Conservation (phyloP, 2,113 vertebrate genomes). For the Sinocyclocheilus maitianheensis region DNA sequence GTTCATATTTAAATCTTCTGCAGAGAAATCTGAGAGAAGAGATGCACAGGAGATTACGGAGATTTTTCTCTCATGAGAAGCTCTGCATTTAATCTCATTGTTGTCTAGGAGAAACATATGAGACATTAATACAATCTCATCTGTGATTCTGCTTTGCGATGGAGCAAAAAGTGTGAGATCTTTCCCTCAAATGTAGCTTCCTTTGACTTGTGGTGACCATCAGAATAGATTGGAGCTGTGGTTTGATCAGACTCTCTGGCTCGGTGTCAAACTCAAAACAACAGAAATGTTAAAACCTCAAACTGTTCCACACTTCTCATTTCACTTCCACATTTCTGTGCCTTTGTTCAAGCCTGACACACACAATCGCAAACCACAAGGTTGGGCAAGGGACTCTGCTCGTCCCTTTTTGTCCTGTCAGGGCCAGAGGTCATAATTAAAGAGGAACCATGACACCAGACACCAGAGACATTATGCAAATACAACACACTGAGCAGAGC, state of each 20-base stretch:
- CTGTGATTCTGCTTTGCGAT: background rate
- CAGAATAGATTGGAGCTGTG: constrained; percentile 5
- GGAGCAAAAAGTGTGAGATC: background rate
- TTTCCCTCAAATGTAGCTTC: background rate
- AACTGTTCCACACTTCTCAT: constrained; percentile 57
- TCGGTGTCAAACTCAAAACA: background rate
- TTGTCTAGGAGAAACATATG: background rate
- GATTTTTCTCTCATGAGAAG: background rate
- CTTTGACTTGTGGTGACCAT: background rate
- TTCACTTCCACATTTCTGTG: constrained; percentile 56
- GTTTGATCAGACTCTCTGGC: constrained; percentile 6
- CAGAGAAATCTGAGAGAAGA: background rate
- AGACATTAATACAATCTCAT: background rate
- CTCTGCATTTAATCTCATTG: background rate
- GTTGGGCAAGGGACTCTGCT: constrained; percentile 36
- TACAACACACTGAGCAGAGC: constrained; percentile 24
- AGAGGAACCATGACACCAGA: constrained; percentile 49
- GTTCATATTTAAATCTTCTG: background rate
- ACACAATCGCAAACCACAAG: constrained; percentile 50
- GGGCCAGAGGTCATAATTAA: constrained; percentile 37
- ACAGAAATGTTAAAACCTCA: constrained; percentile 50
- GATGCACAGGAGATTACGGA: background rate
- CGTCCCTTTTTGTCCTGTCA: constrained; percentile 40
- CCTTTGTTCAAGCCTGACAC: constrained; percentile 31
- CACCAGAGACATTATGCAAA: constrained; percentile 52